phyloP scores from a whole-genome alignment of 2,113 vertebrate species.

The Pseudorhombus dupliciocellatus region DNA sequence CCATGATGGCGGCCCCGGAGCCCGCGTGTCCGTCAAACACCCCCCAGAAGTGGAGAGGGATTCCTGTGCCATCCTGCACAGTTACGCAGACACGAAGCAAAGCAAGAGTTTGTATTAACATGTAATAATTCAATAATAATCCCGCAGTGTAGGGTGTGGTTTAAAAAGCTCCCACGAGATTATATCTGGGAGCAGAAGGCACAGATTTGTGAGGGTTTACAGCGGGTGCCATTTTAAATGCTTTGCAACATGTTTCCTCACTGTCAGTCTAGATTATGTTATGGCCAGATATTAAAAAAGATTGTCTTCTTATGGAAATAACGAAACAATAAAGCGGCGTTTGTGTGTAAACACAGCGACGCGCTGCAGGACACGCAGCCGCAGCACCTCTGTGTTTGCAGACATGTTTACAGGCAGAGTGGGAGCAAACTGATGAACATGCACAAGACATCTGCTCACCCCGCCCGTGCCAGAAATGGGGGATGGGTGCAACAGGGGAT shows the following conservation, averaged over 20 bases:
- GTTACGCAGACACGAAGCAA: background rate
- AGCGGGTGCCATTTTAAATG: constrained; percentile 10
- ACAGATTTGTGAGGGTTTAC: constrained; percentile 35
- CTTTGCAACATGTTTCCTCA: constrained; percentile 21
- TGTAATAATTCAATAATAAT: background rate
- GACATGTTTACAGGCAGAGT: constrained; percentile 39
- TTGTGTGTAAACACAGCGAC: background rate
- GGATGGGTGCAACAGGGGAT: constrained; percentile 54
- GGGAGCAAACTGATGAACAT: constrained; percentile 47
- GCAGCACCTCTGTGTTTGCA: constrained; percentile 41
- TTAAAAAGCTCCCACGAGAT: constrained; percentile 32
- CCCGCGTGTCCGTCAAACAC: constrained; percentile 95
- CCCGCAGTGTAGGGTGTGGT: background rate
- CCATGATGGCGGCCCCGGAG: constrained; percentile 90
- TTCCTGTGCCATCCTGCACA: constrained; percentile 81
- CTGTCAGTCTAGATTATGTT: background rate
- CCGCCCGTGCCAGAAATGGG: constrained; percentile 36
- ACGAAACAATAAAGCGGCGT: background rate
- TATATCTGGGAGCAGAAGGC: constrained; percentile 34
- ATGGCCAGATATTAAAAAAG: background rate
- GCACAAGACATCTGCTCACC: constrained; percentile 53
- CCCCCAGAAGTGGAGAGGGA: constrained; percentile 93
- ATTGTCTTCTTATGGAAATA: background rate
- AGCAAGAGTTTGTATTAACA: background rate
- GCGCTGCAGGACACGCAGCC: background rate